Evolutionary conservation across 2,797 vertebrate species (phyloP).

Genomic region (Diplodus puntazzo): DNA sequence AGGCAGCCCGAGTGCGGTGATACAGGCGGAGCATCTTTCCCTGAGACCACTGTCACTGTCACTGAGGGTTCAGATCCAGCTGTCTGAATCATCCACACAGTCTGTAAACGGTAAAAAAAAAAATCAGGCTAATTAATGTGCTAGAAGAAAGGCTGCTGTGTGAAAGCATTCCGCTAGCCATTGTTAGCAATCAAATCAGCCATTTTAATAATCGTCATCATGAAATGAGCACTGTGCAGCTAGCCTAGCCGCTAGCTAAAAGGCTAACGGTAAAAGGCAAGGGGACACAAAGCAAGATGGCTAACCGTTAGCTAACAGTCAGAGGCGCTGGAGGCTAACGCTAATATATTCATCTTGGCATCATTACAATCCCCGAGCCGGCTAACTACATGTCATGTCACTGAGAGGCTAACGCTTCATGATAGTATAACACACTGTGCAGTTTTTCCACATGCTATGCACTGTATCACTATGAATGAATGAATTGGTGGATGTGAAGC

Average conservation of each 20-base stretch:
- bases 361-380: conserved; percentile 11
- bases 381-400: background rate
- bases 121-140: fast-evolving
- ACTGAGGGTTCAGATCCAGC: conserved; percentile 1
- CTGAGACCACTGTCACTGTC: background rate
- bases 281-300: conserved; percentile 71
- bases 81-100: background rate
- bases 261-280: conserved; percentile 35
- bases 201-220: conserved; percentile 73
- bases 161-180: background rate
- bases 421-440: background rate
- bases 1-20: conserved; percentile 3
- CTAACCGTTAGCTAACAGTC: conserved; percentile 56
- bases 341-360: conserved; percentile 47
- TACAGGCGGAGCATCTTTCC: conserved; percentile 32
- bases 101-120: fast-evolving
- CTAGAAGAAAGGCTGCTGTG: background rate
- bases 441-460: background rate
- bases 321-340: conserved; percentile 43
- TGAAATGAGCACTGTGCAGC: conserved; percentile 37
- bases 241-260: conserved; percentile 43
- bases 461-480: background rate
- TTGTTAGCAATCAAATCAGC: conserved; percentile 72
- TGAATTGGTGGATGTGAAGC: background rate
- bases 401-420: background rate